A percentile compares a stretch with the other conserved stretches of the same genome.
phyloP scores from a whole-genome alignment of 37 sponge, comb jelly and placozoan species.

The Beroe ovata region DNA sequence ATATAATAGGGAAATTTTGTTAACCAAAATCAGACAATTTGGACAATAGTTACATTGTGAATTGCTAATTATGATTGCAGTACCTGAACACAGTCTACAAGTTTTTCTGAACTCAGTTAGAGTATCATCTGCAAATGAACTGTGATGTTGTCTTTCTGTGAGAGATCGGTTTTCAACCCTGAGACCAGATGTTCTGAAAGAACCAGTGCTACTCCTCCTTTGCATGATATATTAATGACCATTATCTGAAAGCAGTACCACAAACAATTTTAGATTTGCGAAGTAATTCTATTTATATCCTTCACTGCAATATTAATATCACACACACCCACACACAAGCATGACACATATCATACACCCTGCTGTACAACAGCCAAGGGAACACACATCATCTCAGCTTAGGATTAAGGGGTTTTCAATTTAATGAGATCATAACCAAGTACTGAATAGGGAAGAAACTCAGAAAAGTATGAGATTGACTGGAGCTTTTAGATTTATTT shows the following conservation, averaged over 20 bases:
- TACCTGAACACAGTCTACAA: conserved; percentile 3
- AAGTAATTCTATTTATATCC: no score
- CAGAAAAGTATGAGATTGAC: no score
- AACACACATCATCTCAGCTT: no score
- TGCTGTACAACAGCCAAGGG: no score
- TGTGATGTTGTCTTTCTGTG: conserved; percentile 6
- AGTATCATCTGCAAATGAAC: background rate
- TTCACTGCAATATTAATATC: no score
- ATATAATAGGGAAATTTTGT: background rate
- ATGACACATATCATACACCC: no score
- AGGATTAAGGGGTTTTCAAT: no score
- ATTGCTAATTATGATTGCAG: background rate
- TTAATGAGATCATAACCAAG: no score
- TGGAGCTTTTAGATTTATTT: no score
- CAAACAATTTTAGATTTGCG: no score
- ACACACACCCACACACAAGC: no score
- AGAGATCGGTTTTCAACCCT: conserved; percentile 15
- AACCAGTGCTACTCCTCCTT: conserved; percentile 24
- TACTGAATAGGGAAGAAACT: no score
- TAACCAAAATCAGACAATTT: background rate
- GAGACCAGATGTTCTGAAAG: conserved; percentile 1
- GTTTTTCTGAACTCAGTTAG: conserved; percentile 13
- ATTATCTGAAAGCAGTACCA: background rate
- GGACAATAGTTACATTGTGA: background rate
- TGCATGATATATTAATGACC: background rate